Conservation (phyloP, 2,113 vertebrate species). For the Leptosomus discolor region DNA sequence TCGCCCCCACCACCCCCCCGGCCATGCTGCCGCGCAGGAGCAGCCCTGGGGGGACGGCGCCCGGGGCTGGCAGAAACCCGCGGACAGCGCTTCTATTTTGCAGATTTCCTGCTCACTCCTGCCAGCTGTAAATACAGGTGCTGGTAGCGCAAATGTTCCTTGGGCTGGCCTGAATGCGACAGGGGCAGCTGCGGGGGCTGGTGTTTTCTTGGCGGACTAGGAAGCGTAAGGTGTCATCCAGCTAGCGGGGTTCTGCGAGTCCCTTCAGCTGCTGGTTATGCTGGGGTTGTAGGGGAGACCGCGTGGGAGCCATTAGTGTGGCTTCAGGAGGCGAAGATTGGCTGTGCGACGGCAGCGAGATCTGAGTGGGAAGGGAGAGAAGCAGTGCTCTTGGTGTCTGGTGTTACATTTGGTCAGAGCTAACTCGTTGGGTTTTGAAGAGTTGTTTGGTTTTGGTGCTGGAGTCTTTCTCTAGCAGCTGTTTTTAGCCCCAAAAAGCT, state of each 20-base stretch:
- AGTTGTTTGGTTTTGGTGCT: not conserved
- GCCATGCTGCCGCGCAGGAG: too few relatives aligned
- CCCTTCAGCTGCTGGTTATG: too few relatives aligned
- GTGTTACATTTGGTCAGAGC: not conserved
- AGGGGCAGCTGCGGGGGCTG: not conserved
- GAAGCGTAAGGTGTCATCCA: not conserved
- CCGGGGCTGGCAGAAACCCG: not conserved
- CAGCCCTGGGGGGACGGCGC: too few relatives aligned
- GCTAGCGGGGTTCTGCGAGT: too few relatives aligned
- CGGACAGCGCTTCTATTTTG: not conserved
- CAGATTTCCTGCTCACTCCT: rapidly evolving
- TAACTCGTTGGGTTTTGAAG: not conserved
- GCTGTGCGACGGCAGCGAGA: not conserved
- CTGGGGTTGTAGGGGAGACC: not conserved
- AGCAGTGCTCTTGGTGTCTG: too few relatives aligned
- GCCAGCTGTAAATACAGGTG: not conserved
- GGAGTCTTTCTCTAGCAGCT: not conserved
- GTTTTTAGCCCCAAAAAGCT: not conserved
- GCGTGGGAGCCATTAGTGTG: not conserved
- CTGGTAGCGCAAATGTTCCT: too few relatives aligned
- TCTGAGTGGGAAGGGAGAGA: not conserved
- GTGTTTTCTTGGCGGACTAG: not conserved
- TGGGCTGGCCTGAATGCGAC: not conserved
- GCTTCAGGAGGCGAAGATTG: not conserved
- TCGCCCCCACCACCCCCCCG: too few relatives aligned